Evolutionary conservation across 1,140 invertebrate genomes (phyloP), one percentile per base, ranked within the genome.

Genomic region (Homarus americanus): DNA sequence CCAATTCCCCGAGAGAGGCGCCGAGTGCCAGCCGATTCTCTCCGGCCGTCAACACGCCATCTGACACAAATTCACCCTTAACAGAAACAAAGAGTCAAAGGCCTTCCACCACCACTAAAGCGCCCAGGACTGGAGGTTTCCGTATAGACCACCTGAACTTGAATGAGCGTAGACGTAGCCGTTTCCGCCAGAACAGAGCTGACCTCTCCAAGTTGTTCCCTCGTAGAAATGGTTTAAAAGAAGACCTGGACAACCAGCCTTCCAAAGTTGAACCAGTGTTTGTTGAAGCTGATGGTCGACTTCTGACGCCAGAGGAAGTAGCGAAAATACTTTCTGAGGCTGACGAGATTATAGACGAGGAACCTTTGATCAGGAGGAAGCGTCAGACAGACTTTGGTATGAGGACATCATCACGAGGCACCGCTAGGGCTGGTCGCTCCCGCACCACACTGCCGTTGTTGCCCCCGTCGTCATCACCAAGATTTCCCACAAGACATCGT

Each of bases 191-290:
- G 73, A 78, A 76, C 24, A 80, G 87, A 24, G 76, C 91, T 40
- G 83, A 89, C 66, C 53, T 92, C 7, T 86, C 87, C 73, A 92
- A 90, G 49, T 44, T 92, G 4, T 93, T 92, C 84, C 79, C 83
- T 28, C 79, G 91, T 20, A 92, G 92, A 75, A 79, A 92, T 72
- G 69, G 85, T 20, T 17, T 89, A 44, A 93, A 92, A 72, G 75
- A 82, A 82, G 82, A 92, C 73, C 93, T 93, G 2, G 69, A 87
- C 1, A 91, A 91, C 34, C 85, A 86, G 41, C 85, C 84, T 34
- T 41, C 91, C 28, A 75, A 83, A 49, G 69, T 87, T 41, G 82
- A 73, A 3, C 85, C 85, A 9, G 78, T 91, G 7, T 91, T 82
- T 91, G 69, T 83, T 83, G 88, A 90, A 41, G 41, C 82, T 44